phyloP scores from a whole-genome alignment of 2,888 invertebrate genomes.

The Pseudococcus longispinus region DNA sequence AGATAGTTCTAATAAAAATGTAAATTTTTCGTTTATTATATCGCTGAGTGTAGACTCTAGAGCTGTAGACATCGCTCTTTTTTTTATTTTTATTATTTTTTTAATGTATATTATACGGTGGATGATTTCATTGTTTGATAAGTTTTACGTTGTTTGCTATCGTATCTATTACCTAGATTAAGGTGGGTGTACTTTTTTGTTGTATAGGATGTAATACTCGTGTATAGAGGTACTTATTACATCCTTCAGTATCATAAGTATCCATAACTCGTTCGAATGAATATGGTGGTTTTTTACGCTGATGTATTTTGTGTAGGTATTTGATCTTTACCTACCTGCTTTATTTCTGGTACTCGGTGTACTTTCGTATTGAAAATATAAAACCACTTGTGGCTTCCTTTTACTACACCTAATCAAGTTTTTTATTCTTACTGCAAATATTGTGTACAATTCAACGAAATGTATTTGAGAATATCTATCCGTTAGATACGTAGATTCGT shows the following conservation, averaged over 20 bases:
- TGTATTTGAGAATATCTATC: no score
- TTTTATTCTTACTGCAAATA: not conserved
- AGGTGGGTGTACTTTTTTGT: not conserved
- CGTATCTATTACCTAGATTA: not conserved
- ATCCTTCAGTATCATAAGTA: not conserved
- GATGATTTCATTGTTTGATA: conserved; percentile 7
- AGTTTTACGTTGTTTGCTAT: not conserved
- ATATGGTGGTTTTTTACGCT: not conserved
- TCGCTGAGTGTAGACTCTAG: not conserved
- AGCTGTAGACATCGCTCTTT: not conserved
- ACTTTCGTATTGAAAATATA: not conserved
- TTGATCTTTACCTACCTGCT: no score
- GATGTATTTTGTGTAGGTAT: not conserved
- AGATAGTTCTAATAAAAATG: conserved; percentile 26
- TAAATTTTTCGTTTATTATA: conserved; percentile 27
- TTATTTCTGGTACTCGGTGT: not conserved
- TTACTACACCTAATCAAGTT: no score
- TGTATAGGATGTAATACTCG: not conserved
- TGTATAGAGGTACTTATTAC: not conserved
- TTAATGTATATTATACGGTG: not conserved
- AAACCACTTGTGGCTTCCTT: not conserved
- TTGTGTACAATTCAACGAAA: no score
- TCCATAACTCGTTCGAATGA: not conserved
- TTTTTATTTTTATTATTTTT: not conserved
- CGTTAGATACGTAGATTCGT: no score